Evolutionary conservation across 2,888 invertebrate species (phyloP).

Genomic region (Smittia aterrima): DNA sequence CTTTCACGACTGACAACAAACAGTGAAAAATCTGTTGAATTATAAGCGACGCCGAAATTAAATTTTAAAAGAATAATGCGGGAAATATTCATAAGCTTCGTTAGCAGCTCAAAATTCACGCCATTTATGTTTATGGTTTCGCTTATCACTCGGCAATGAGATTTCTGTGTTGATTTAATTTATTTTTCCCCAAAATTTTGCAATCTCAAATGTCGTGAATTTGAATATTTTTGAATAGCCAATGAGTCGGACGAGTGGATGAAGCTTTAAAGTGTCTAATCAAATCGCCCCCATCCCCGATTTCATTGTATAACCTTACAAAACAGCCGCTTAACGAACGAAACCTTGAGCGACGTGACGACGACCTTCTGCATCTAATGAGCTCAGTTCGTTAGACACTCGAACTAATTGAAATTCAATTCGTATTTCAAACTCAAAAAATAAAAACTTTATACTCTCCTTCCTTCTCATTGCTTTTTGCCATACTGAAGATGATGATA

Average conservation of each 20-base stretch:
- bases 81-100: slow-evolving; percentile 31
- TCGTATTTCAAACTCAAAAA: slow-evolving; percentile 24
- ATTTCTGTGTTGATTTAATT: slow-evolving; percentile 9
- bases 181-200: not conserved
- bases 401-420: slow-evolving; percentile 38
- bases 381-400: slow-evolving; percentile 1
- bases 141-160: slow-evolving; percentile 14
- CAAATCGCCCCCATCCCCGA: not conserved
- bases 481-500: not conserved
- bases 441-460: too few species aligned
- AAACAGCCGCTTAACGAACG: not conserved
- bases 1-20: not conserved
- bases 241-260: too few species aligned
- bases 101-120: slow-evolving; percentile 6
- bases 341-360: slow-evolving; percentile 19
- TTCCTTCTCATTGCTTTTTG: slow-evolving; percentile 8
- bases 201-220: not conserved
- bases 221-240: not conserved
- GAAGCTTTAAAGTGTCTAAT: not conserved
- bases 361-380: slow-evolving; percentile 25
- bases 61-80: slow-evolving; percentile 19
- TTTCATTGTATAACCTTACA: not conserved
- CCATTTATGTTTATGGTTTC: slow-evolving; percentile 16
- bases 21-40: not conserved
- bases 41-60: slow-evolving; percentile 1